A percentile compares a stretch with the other conserved stretches of the same genome.
These are phyloP conservation scores for Lithobates sylvaticus DNA, from an alignment of 2,797 vertebrate genomes.

Conservation along the genomic window DNA sequence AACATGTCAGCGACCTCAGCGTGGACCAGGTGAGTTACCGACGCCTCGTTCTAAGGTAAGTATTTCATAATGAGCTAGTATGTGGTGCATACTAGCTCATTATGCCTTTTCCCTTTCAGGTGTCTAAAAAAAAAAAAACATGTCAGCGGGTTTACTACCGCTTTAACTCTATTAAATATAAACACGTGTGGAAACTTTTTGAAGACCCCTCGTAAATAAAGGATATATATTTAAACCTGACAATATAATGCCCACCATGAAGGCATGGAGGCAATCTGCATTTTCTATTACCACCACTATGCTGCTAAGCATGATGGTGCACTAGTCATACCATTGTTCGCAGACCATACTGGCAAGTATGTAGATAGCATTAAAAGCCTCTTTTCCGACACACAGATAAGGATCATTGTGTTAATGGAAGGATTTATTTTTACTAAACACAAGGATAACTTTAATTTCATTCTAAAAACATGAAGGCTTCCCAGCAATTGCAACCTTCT, in stretches of 20 bases:
- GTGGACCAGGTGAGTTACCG: no score
- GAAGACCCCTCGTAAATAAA: no score
- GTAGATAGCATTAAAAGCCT: constrained; percentile 13
- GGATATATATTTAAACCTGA: no score
- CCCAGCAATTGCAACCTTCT: background rate
- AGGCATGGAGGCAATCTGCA: background rate
- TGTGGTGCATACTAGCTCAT: no score
- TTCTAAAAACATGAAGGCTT: constrained; percentile 21
- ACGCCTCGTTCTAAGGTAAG: no score
- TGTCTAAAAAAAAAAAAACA: no score
- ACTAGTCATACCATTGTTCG: background rate
- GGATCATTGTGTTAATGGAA: constrained; percentile 23
- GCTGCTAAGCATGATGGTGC: background rate
- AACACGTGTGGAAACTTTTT: no score
- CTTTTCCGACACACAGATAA: constrained; percentile 1
- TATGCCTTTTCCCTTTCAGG: no score
- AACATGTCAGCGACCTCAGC: no score
- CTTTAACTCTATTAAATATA: no score
- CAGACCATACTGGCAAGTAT: background rate
- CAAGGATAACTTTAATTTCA: constrained; percentile 26
- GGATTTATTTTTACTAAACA: background rate
- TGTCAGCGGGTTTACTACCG: no score
- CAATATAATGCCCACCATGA: background rate
- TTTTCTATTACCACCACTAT: background rate
- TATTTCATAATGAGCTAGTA: no score